phyloP scores from a whole-genome alignment of 2,888 invertebrate genomes.

The Papilio protenor region DNA sequence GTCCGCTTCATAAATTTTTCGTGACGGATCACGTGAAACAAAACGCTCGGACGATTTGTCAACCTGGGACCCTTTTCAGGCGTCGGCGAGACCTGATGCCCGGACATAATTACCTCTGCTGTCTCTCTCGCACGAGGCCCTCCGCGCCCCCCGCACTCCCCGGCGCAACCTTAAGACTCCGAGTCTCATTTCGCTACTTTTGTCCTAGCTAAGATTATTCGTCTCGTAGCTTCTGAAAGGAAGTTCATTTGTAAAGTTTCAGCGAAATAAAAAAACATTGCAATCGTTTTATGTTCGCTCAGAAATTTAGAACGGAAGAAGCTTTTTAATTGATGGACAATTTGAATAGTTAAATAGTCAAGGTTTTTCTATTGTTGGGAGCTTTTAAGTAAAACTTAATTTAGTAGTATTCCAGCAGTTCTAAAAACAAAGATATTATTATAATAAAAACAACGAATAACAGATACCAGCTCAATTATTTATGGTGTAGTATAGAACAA shows the following conservation, averaged over 20 bases:
- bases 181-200: conserved; percentile 3
- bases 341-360: not conserved
- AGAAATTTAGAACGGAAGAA: conserved; percentile 3
- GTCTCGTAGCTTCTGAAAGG: conserved; percentile 21
- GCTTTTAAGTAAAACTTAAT: conserved; percentile 1
- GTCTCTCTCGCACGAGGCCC: conserved; percentile 12
- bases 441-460: not conserved
- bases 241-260: conserved; percentile 34
- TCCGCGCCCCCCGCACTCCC: not conserved
- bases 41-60: conserved; percentile 37
- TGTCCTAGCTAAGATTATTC: conserved; percentile 29
- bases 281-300: conserved; percentile 7
- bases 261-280: conserved; percentile 18
- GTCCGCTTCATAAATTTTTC: conserved; percentile 26
- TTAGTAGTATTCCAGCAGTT: not conserved
- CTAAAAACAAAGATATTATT: not conserved
- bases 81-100: conserved; percentile 22
- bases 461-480: not conserved
- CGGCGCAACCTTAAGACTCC: not conserved
- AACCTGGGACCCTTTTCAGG: conserved; percentile 31
- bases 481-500: not conserved
- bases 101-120: conserved; percentile 26
- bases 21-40: conserved; percentile 32
- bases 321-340: not conserved
- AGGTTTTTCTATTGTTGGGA: not conserved